These are phyloP conservation scores for Hemitrygon akajei DNA, from an alignment of 2,797 vertebrate species.

Conservation along the genomic window DNA sequence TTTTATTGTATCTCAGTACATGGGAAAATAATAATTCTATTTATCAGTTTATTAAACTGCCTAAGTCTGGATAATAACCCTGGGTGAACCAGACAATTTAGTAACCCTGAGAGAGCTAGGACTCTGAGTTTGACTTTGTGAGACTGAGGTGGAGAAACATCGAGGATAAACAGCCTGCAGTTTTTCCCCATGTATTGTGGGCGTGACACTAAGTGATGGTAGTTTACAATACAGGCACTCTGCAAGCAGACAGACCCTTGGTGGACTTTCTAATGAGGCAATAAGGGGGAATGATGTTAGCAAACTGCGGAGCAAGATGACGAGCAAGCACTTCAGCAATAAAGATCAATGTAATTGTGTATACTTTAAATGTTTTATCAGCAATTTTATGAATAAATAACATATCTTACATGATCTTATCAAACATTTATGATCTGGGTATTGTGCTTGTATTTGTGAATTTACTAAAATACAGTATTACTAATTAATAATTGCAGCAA, in stretches of 20 bases:
- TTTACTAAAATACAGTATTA: neutral
- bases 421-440: conserved; percentile 17
- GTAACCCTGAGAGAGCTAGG: neutral
- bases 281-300: neutral
- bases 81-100: neutral
- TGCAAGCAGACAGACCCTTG: neutral
- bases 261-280: neutral
- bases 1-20: no score
- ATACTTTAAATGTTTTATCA: conserved; percentile 29
- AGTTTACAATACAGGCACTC: conserved; percentile 3
- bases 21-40: no score
- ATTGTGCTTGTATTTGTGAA: neutral
- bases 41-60: no score
- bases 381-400: conserved; percentile 30
- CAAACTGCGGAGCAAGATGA: neutral
- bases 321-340: neutral
- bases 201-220: neutral
- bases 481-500: conserved; percentile 2
- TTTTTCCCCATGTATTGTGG: neutral
- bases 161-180: neutral
- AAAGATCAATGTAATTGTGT: neutral
- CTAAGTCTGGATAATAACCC: neutral
- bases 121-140: neutral
- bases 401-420: conserved; percentile 5
- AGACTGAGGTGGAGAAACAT: neutral